Base-by-base conservation (phyloP, 2,113 vertebrate species). In the Cygnus atratus region DNA sequence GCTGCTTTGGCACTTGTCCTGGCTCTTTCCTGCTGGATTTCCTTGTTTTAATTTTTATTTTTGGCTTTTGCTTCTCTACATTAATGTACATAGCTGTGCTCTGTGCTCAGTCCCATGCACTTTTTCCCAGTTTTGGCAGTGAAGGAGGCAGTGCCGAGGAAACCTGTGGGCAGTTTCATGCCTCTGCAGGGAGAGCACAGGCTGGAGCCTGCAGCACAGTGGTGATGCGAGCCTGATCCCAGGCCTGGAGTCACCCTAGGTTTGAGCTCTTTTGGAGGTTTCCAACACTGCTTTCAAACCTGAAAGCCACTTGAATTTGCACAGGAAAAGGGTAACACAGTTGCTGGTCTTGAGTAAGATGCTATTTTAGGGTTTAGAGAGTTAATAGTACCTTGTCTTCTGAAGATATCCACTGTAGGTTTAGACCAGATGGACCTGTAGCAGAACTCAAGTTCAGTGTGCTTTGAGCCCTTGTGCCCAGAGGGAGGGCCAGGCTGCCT, bases 111-210 rank as follows among this genome's bases (percentile, higher is more conserved):
- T 37, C 39, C 62, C 28, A 16, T 41, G 26, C 26, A 91, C 71
- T 80, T 81, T 58, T 46, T 31, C 21, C 43, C 66, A n/a, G 57
- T 43, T 46, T 59, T 66, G 55, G 54, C 44, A 24, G 74, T 0
- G 5, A 16, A 67, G 80, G 72, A 59, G 55, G 26, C 41, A 0
- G 5, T 17, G 58, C 71, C 28, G 22, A 20, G 68, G 77, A 33
- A 31, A 19, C 62, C 68, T 0, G 4, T 14, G 1, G 63, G 73
- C 61, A n/a, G 35, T 1, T n/a, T 13, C 3, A 54, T 39, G 46
- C n/a, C 62, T 33, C 48, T 1, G 37, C 44, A 7, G 13, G 14
- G 29, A 79, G 11, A 24, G 62, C 17, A 2, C 21, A 4, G 1
- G 3, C 57, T 28, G 66, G 37, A 71, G 24, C 4, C 39, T 8